Evolutionary conservation across 2,797 vertebrate genomes (phyloP).

Genomic region (Alosa sapidissima): DNA sequence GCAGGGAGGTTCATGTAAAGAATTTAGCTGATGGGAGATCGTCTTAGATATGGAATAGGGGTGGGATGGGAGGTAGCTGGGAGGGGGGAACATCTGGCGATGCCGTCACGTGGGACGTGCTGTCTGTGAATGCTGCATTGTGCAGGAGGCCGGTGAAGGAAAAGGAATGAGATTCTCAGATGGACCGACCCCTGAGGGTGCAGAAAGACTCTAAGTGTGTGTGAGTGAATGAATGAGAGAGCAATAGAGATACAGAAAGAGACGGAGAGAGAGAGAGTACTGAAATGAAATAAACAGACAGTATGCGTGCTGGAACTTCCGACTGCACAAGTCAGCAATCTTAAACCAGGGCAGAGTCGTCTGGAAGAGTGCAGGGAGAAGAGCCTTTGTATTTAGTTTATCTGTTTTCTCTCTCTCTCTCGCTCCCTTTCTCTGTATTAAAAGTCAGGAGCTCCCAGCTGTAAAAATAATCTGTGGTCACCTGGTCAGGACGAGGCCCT

Average conservation of each 20-base stretch:
- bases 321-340: conserved; percentile 24
- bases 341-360: conserved; percentile 12
- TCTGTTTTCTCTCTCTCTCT: conserved; percentile 18
- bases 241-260: not conserved
- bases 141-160: conserved; percentile 46
- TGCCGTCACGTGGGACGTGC: conserved; percentile 50
- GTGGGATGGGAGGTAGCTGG: not conserved
- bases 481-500: not conserved
- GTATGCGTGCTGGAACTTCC: conserved; percentile 21
- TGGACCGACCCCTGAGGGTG: conserved; percentile 46
- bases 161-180: conserved; percentile 61
- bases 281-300: conserved; percentile 45
- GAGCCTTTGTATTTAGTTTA: conserved; percentile 12
- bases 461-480: not conserved
- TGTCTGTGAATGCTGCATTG: conserved; percentile 57
- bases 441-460: not conserved
- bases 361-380: not conserved
- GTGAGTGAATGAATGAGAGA: not conserved
- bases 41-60: conserved; percentile 15
- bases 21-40: conserved; percentile 27
- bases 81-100: conserved; percentile 64
- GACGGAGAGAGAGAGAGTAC: not conserved
- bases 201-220: conserved; percentile 38
- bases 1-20: conserved; percentile 17
- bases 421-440: not conserved